A percentile compares a stretch with the other conserved stretches of the same genome.
phyloP scores from a whole-genome alignment of 2,113 vertebrate species.

The Dasypus novemcinctus region DNA sequence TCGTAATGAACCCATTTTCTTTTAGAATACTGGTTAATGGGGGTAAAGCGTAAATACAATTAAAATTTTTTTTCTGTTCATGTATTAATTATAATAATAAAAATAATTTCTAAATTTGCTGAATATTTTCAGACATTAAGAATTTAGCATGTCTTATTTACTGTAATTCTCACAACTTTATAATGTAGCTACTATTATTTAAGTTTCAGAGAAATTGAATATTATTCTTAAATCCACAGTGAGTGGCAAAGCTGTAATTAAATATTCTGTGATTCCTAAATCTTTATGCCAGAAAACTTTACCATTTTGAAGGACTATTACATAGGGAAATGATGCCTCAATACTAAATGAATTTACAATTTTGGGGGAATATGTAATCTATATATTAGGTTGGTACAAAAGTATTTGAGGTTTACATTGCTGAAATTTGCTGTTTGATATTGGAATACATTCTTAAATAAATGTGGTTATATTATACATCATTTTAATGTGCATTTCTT shows the following conservation, averaged over 20 bases:
- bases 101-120: background rate
- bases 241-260: background rate
- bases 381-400: no score
- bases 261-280: background rate
- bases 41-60: background rate
- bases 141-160: background rate
- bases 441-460: no score
- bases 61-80: background rate
- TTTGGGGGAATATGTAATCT: background rate
- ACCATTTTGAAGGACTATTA: background rate
- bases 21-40: background rate
- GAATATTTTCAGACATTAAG: background rate
- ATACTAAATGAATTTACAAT: background rate
- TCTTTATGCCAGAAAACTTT: background rate
- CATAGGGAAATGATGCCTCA: background rate
- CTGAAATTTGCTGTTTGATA: no score
- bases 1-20: background rate
- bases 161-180: background rate
- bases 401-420: no score
- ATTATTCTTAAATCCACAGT: background rate
- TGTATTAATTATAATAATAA: background rate
- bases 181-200: background rate
- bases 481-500: no score
- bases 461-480: no score
- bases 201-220: background rate